Percentiles rank a stretch among this genome's conserved stretches.
Evolutionary conservation across 2,113 vertebrate genomes (phyloP).

Genomic region (Calyptomena viridis): DNA sequence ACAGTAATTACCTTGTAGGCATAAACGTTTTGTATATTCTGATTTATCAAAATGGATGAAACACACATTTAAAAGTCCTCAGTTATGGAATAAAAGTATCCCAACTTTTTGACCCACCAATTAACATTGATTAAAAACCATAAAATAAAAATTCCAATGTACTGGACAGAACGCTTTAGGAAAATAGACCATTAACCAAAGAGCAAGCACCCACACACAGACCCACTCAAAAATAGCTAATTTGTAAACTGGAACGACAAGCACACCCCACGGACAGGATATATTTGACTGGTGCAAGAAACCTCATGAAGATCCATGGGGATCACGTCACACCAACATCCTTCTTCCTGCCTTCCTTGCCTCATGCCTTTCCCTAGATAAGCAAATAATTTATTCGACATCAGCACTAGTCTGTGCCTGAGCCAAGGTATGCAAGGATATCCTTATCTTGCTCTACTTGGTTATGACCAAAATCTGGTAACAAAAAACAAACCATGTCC

Average conservation of each 20-base stretch:
- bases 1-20: neutral
- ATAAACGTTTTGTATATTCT: neutral
- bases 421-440: neutral
- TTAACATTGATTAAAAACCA: neutral
- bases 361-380: neutral
- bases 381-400: neutral
- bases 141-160: neutral
- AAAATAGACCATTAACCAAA: neutral
- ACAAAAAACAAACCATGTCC: neutral
- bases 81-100: neutral
- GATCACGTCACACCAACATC: neutral
- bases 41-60: neutral
- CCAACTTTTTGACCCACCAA: neutral
- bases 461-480: neutral
- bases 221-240: neutral
- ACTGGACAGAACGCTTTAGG: neutral
- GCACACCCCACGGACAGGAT: neutral
- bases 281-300: neutral
- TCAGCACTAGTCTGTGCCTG: neutral
- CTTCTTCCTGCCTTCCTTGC: neutral
- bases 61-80: neutral
- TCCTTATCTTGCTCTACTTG: neutral
- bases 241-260: neutral
- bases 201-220: neutral
- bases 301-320: neutral